Evolutionary conservation across 2,888 invertebrate genomes (phyloP).

Genomic region (Saturnia pavonia): DNA sequence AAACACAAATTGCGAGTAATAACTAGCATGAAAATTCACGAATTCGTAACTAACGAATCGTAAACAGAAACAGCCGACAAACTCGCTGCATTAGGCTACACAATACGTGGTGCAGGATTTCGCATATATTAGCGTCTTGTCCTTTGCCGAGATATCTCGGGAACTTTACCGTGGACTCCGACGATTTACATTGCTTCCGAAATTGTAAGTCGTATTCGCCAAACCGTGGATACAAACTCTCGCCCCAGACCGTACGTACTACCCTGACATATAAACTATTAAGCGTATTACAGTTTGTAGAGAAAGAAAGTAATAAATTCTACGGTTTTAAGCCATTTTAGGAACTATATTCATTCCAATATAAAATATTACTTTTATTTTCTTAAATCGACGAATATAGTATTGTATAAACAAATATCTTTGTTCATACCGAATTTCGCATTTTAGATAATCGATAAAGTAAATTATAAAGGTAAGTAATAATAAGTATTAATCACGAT

Average conservation of each 20-base stretch:
- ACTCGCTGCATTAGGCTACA: conserved; percentile 73
- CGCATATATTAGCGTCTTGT: conserved; percentile 80
- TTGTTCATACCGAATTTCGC: too few species aligned
- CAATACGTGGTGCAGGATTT: conserved; percentile 76
- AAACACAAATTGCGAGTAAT: conserved; percentile 24
- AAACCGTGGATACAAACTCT: conserved; percentile 53
- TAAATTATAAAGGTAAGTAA: too few species aligned
- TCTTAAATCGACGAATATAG: too few species aligned
- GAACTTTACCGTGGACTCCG: conserved; percentile 67
- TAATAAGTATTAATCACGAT: too few species aligned
- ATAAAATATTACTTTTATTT: too few species aligned
- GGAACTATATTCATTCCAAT: too few species aligned
- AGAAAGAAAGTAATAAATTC: conserved; percentile 17
- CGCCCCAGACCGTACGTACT: conserved; percentile 22
- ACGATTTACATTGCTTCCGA: conserved; percentile 79
- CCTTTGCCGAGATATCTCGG: conserved; percentile 76
- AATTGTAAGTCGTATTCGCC: conserved; percentile 64
- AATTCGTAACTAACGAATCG: conserved; percentile 18
- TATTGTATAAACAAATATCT: too few species aligned
- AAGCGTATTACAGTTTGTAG: conserved; percentile 23
- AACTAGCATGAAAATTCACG: conserved; percentile 25
- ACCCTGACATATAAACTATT: conserved; percentile 30
- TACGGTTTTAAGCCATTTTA: not conserved
- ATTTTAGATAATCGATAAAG: too few species aligned
- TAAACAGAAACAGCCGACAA: conserved; percentile 54